Evolutionary conservation across 2,888 invertebrate genomes (phyloP).

Genomic region (Harpagoxenus sublaevis): DNA sequence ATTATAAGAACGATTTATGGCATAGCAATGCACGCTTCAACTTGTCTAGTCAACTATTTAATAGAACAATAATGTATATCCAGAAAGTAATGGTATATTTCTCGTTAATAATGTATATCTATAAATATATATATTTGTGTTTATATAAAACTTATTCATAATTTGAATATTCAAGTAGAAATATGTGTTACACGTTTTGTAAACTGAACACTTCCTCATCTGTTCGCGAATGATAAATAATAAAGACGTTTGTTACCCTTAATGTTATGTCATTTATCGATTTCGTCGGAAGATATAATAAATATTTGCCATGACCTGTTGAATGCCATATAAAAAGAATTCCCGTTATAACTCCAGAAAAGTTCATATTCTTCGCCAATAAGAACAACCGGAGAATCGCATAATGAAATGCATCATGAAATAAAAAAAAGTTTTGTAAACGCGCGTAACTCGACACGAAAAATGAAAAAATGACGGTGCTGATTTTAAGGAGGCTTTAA

Average conservation of each 20-base stretch:
- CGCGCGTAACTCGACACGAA: background rate
- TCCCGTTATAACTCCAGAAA: conserved; percentile 12
- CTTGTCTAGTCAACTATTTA: conserved; percentile 9
- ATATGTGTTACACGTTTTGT: conserved; percentile 24
- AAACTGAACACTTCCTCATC: conserved; percentile 23
- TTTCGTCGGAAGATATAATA: background rate
- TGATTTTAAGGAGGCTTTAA: background rate
- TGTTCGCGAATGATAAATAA: conserved; percentile 42
- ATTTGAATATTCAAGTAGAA: conserved; percentile 9
- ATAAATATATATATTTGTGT: conserved; percentile 19
- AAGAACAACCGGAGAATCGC: background rate
- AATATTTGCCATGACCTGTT: conserved; percentile 32
- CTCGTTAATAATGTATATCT: background rate
- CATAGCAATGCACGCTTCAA: conserved; percentile 30
- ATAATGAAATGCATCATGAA: background rate
- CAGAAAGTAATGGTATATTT: no score
- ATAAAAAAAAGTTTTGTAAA: background rate
- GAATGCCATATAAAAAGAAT: background rate
- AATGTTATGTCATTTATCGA: conserved; percentile 16
- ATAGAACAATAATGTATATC: conserved; percentile 21
- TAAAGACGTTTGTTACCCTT: conserved; percentile 26
- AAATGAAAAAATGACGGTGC: background rate
- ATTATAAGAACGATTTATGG: background rate
- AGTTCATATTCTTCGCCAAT: conserved; percentile 1
- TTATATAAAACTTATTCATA: conserved; percentile 2